Percentiles rank a stretch among this genome's conserved stretches.
These are phyloP conservation scores for Ciona savignyi DNA, from an alignment of 23 tunicate genomes.

Conservation along the genomic window DNA sequence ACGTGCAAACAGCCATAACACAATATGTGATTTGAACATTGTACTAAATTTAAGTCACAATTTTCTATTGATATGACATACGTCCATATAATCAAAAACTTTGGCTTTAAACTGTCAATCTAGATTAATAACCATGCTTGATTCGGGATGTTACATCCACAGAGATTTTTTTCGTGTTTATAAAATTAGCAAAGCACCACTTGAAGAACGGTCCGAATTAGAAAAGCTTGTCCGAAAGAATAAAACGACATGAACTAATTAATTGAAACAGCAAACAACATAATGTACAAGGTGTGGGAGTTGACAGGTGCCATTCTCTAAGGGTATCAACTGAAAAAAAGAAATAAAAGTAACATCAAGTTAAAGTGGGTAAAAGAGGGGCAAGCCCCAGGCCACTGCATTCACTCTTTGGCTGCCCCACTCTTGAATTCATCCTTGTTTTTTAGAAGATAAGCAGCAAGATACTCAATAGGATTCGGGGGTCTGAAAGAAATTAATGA, in stretches of 20 bases:
- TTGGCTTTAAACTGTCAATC: too few relatives aligned
- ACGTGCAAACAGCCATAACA: neutral
- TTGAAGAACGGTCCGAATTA: neutral
- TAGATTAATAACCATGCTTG: too few relatives aligned
- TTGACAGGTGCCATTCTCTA: neutral
- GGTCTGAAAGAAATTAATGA: slow-evolving; percentile 53
- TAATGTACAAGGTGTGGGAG: neutral
- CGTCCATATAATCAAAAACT: too few relatives aligned
- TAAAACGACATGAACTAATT: neutral
- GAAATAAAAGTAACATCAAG: neutral
- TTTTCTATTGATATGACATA: neutral
- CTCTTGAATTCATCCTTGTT: slow-evolving; percentile 90
- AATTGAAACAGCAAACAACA: neutral
- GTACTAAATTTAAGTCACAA: neutral
- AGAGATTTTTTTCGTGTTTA: too few relatives aligned
- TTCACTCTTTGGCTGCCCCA: slow-evolving; percentile 15
- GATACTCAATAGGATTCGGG: slow-evolving; percentile 87
- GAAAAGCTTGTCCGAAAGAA: slow-evolving; percentile 2
- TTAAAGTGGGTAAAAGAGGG: neutral
- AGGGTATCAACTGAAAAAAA: neutral
- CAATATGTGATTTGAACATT: neutral
- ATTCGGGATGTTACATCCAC: too few relatives aligned
- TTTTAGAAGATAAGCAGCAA: slow-evolving; percentile 84
- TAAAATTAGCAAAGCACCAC: neutral
- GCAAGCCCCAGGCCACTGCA: neutral